Evolutionary conservation across 2,888 invertebrate genomes (phyloP), one percentile per base, ranked within the genome.

Genomic region (Ligdia adustata): DNA sequence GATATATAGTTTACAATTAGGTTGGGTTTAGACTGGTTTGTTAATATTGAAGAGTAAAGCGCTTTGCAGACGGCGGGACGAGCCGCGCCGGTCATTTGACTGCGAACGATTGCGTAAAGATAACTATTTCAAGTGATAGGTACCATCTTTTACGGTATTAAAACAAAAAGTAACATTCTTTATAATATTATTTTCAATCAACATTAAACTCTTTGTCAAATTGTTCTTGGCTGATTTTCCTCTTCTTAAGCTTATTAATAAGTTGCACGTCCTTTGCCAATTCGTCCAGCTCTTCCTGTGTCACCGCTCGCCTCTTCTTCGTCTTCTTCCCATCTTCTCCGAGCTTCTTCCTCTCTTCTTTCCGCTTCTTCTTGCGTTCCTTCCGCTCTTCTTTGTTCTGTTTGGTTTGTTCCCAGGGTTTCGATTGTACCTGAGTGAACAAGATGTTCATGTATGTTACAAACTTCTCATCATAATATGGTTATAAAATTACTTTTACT

Each of bases 241-340:
- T 94, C 67, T 93, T 95, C 75, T 97, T 98, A 0, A 97, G 84
- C 66, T 96, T 97, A 75, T 97, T 98, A 50, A 97, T 92, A 13
- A 98, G 86, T 3, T 95, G 93, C 34, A 96, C 93, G 72, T 98
- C 98, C 41, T 92, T 94, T 4, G 94, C 94, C 33, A 97, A 69
- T 68, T 97, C 96, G 16, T 93, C 92, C 14, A 96, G 71, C 66
- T 97, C 96, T 56, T 95, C 94, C 62, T 94, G 92, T 2, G 92
- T 93, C 22, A 94, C 91, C 0, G 80, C 72, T 39, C 70, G 72
- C 7, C 87, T 60, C 60, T 82, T 85, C 60, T 78, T 78, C 1
- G 75, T 69, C 52, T 60, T 91, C 84, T 59, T 90, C 67, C 69
- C 92, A 86, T 55, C 91, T 73, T 73, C 91, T 90, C 61, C 85